These are phyloP conservation scores for Thereuonema tuberculata DNA, from an alignment of 1,140 invertebrate genomes.

Conservation along the genomic window DNA sequence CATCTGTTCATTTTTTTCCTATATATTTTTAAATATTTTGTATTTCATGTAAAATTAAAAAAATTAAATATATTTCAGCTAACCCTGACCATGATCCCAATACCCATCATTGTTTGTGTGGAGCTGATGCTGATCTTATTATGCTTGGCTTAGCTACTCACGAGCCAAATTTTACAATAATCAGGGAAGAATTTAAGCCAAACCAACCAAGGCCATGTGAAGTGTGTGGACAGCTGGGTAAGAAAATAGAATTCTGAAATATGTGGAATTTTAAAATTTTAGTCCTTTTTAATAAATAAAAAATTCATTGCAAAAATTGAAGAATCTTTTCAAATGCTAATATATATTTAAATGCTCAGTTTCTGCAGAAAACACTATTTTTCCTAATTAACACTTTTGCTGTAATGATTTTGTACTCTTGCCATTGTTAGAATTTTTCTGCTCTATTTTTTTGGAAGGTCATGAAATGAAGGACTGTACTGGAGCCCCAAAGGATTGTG, in stretches of 20 bases:
- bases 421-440: not conserved
- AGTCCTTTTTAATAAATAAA: not conserved
- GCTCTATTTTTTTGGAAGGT: conserved; percentile 35
- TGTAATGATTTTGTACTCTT: not conserved
- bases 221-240: conserved; percentile 83
- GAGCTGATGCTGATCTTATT: conserved; percentile 97
- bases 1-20: not conserved
- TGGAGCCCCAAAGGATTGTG: conserved; percentile 43
- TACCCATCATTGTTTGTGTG: conserved; percentile 92
- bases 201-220: conserved; percentile 94
- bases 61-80: conserved; percentile 37
- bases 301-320: not conserved
- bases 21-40: too few relatives aligned
- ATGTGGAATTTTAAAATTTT: not conserved
- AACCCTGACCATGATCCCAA: conserved; percentile 96
- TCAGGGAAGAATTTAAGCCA: conserved; percentile 95
- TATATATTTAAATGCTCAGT: not conserved
- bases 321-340: not conserved
- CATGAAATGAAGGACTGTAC: conserved; percentile 94
- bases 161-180: conserved; percentile 96
- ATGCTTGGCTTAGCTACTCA: conserved; percentile 97
- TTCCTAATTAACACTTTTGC: not conserved
- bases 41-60: too few relatives aligned
- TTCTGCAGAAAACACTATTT: not conserved
- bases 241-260: conserved; percentile 23